Base-by-base conservation (phyloP, 2,113 vertebrate species). In the Tor tambroides region DNA sequence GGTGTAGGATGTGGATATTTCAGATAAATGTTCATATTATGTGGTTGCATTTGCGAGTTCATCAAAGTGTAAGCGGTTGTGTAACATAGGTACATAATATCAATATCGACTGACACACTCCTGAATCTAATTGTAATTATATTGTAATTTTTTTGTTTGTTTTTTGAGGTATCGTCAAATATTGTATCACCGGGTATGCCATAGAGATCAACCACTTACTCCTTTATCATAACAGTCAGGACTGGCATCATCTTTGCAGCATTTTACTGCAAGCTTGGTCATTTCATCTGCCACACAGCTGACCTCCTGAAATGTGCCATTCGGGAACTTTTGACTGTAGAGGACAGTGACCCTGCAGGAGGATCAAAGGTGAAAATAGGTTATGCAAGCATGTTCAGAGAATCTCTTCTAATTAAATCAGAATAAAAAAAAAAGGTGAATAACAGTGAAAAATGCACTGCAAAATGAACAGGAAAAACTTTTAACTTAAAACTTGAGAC, bases 271-370 rank as follows among this genome's bases (percentile, higher is more conserved):
- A 56, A 89, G 82, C 38, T 89, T 80, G 35, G 67, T 38, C 80
- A 88, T 88, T 65, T 91, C 88, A 80, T 91, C 85, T 28, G 79
- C 87, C 51, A 89, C 59, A 54, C 78, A 80, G 5, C 28, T 87
- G 41, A 91, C 78, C 65, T 88, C 85, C 23, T 89, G 88, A 46
- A 89, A 88, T 19, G 82, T 87, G 43, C 85, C 83, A 83, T 89
- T 88, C 15, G 81, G 85, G 69, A 91, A 89, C 79, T 87, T 89
- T 75, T 91, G 90, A 38, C 87, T 88, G 72, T 89, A 88, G 19
- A 87, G 2, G 26, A 86, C 85, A 32, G 49, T 85, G 28, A 91
- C 19, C 32, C 87, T 91, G 38, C 21, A 8, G 1, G 6, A 63
- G 23, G 61, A 46, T 56, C 10, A 26, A 56, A 28, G 14, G 10